Conservation (phyloP, 2,113 vertebrate genomes). For the Dromaius novaehollandiae region DNA sequence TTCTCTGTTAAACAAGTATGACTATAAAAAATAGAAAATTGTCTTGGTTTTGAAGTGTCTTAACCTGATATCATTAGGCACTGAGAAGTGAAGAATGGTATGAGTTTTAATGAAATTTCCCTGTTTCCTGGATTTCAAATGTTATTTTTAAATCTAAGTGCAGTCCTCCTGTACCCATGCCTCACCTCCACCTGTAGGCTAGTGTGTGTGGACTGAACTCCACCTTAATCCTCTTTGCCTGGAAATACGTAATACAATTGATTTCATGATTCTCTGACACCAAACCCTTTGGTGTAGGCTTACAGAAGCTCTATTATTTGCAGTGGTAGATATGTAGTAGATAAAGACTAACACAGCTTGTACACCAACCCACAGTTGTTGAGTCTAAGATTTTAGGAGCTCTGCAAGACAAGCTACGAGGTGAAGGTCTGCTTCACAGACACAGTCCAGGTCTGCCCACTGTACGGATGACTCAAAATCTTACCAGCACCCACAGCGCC, state of each 20-base stretch:
- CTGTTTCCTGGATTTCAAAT: neutral
- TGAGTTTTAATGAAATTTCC: slow-evolving; percentile 21
- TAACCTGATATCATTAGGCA: neutral
- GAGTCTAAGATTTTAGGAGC: neutral
- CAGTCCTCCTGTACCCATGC: neutral
- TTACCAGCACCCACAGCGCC: neutral
- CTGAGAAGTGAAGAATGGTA: neutral
- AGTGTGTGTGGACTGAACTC: neutral
- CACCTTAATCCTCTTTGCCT: neutral
- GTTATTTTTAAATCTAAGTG: neutral
- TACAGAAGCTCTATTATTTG: neutral
- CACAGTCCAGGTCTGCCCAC: neutral
- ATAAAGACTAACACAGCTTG: neutral
- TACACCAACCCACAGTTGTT: neutral
- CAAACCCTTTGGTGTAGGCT: neutral
- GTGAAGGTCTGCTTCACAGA: neutral
- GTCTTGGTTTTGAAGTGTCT: slow-evolving; percentile 13
- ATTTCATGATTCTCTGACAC: neutral
- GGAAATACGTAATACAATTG: neutral
- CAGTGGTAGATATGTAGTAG: neutral
- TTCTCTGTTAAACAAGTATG: neutral
- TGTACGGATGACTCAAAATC: neutral
- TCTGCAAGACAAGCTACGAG: neutral
- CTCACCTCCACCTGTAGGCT: neutral
- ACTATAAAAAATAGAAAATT: neutral